These are phyloP conservation scores for Lacerta agilis DNA, from an alignment of 2,797 vertebrate species.

Conservation along the genomic window DNA sequence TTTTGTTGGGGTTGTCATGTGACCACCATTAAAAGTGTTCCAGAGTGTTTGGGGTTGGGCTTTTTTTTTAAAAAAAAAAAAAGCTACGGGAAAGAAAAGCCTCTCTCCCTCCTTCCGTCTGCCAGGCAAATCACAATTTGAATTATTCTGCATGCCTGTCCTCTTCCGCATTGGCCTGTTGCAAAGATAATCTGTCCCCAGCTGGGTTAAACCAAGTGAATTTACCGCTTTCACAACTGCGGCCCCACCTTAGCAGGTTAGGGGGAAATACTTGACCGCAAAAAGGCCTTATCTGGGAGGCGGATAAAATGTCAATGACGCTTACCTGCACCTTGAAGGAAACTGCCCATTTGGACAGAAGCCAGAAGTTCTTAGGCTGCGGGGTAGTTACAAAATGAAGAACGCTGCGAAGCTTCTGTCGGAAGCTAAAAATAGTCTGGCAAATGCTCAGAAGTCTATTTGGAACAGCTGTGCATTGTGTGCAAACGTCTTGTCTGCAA, in stretches of 20 bases:
- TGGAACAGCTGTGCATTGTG: background rate
- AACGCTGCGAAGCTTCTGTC: background rate
- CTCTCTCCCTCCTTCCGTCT: background rate
- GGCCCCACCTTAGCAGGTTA: background rate
- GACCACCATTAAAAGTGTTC: background rate
- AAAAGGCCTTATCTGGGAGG: background rate
- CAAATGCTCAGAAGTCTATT: background rate
- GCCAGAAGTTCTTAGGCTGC: background rate
- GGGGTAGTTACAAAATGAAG: background rate
- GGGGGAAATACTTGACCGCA: background rate
- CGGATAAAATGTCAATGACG: too few relatives aligned
- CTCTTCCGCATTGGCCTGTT: background rate
- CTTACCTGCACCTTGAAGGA: background rate
- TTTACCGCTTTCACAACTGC: background rate
- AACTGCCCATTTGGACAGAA: background rate
- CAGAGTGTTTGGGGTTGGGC: background rate
- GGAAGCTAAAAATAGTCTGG: constrained; percentile 10
- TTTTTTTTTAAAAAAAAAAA: background rate
- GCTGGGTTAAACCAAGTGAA: background rate
- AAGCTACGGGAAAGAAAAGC: background rate
- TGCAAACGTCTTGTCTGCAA: background rate
- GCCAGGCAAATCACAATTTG: background rate
- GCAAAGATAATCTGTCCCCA: background rate
- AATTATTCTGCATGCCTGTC: background rate
- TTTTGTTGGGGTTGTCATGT: constrained; percentile 14